Percentiles rank a stretch among this genome's conserved stretches.
Evolutionary conservation across 1,140 invertebrate species (phyloP).

Genomic region (Periplaneta americana): DNA sequence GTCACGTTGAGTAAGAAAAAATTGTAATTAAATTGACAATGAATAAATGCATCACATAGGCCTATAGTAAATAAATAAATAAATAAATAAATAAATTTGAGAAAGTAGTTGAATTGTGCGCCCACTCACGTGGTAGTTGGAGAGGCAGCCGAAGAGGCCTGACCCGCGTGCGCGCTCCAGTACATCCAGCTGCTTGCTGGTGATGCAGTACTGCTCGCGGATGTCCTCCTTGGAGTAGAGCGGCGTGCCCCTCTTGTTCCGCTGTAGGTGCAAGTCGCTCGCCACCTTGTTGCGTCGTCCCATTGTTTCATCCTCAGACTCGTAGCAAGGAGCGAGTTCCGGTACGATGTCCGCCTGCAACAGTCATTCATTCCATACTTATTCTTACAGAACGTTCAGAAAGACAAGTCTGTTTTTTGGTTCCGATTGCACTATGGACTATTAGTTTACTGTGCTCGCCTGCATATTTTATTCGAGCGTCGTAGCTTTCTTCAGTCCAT

Average conservation of each 20-base stretch:
- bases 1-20: too few species aligned
- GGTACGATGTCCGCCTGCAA: conserved; percentile 8
- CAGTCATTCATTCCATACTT: neutral
- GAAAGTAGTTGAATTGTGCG: neutral
- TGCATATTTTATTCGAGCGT: too few species aligned
- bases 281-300: neutral
- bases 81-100: neutral
- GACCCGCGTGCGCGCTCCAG: conserved; percentile 66
- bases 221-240: conserved; percentile 87
- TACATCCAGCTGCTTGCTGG: conserved; percentile 78
- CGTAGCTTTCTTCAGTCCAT: too few species aligned
- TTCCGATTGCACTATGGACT: too few species aligned
- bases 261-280: conserved; percentile 1
- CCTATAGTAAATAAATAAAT: too few species aligned
- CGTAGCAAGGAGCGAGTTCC: conserved; percentile 5
- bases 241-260: conserved; percentile 40
- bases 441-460: too few species aligned
- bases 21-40: too few species aligned
- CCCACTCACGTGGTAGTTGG: conserved; percentile 55
- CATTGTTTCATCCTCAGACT: conserved; percentile 15
- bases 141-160: conserved; percentile 79
- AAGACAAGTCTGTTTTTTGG: neutral
- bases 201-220: conserved; percentile 88
- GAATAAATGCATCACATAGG: too few species aligned
- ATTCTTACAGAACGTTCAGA: neutral